Conservation (phyloP, 2,113 vertebrate genomes). For the Beaufortia kweichowensis region DNA sequence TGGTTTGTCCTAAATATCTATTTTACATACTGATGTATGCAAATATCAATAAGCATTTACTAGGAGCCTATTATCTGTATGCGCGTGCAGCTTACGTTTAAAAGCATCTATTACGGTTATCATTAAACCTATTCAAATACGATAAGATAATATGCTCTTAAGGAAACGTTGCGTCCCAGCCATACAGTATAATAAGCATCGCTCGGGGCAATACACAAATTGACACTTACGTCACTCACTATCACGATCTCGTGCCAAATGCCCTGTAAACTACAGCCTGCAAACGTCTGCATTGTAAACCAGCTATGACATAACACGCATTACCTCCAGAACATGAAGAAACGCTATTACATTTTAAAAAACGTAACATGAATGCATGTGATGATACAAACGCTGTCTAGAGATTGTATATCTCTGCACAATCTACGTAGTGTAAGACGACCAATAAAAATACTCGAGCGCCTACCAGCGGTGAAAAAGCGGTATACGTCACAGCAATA, state of each 20-base stretch:
- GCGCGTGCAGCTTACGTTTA: conserved; percentile 35
- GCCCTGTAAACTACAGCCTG: conserved; percentile 4
- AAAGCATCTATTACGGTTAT: conserved; percentile 44
- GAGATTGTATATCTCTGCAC: no score
- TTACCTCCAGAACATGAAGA: background rate
- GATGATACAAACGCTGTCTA: background rate
- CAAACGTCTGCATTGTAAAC: conserved; percentile 14
- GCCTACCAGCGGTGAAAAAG: conserved; percentile 63
- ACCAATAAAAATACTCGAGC: conserved; percentile 58
- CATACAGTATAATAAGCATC: conserved; percentile 21
- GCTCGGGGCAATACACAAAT: conserved; percentile 20
- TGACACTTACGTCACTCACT: conserved; percentile 37
- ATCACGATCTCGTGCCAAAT: conserved; percentile 32
- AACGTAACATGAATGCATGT: no score
- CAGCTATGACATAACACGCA: background rate
- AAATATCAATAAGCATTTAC: conserved; percentile 12
- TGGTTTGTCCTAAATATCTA: no score
- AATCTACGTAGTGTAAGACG: background rate
- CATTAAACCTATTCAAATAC: conserved; percentile 49
- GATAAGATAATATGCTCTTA: conserved; percentile 39
- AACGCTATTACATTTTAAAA: background rate
- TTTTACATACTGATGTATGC: background rate
- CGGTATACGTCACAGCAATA: background rate
- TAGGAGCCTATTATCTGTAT: background rate
- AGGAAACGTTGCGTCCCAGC: conserved; percentile 41